Evolutionary conservation across 1,140 invertebrate species (phyloP).

Genomic region (Stenopsyche tienmushanensis): DNA sequence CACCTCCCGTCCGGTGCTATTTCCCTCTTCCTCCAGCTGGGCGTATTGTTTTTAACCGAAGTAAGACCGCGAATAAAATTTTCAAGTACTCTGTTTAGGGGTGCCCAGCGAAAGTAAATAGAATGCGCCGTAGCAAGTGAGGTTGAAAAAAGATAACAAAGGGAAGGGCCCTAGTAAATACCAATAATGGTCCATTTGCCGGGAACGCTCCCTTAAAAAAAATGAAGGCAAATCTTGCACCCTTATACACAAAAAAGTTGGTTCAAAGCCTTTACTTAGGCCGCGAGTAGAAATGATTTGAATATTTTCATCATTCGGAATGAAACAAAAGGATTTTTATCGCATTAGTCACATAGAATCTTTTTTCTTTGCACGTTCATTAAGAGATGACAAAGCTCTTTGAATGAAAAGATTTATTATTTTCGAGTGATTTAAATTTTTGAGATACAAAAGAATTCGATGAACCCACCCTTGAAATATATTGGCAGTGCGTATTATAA

Average conservation of each 20-base stretch:
- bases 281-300: neutral
- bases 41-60: slow-evolving; percentile 21
- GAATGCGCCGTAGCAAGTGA: slow-evolving; percentile 28
- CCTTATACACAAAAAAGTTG: too few relatives aligned
- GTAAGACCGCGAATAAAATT: slow-evolving; percentile 8
- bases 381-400: too few relatives aligned
- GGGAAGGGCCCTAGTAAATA: slow-evolving; percentile 30
- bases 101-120: slow-evolving; percentile 21
- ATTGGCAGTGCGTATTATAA: too few relatives aligned
- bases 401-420: too few relatives aligned
- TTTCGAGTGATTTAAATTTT: too few relatives aligned
- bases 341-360: neutral
- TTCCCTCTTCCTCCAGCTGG: neutral
- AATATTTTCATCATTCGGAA: neutral
- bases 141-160: slow-evolving; percentile 35
- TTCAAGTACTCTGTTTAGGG: neutral
- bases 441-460: too few relatives aligned
- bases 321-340: neutral
- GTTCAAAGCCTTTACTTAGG: too few relatives aligned
- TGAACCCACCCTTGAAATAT: too few relatives aligned
- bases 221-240: slow-evolving; percentile 14
- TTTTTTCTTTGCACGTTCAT: too few relatives aligned
- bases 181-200: slow-evolving; percentile 27
- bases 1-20: too few relatives aligned
- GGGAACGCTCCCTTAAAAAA: slow-evolving; percentile 21